phyloP scores from a whole-genome alignment of 2,888 invertebrate species.

The Cantharis rustica region DNA sequence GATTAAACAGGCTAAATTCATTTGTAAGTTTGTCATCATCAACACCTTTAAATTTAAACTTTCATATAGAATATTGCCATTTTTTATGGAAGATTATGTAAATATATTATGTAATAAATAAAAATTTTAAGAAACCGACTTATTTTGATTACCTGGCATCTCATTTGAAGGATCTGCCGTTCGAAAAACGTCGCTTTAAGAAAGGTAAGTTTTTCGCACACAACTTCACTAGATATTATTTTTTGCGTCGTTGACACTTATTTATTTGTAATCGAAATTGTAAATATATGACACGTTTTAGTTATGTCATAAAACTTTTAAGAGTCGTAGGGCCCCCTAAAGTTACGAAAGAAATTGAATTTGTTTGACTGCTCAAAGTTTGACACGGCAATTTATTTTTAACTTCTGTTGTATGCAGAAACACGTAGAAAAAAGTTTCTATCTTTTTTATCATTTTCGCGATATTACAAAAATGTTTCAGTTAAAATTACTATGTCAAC shows the following conservation, averaged over 20 bases:
- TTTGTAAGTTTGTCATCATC: constrained; percentile 10
- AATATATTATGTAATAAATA: constrained; percentile 14
- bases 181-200: not conserved
- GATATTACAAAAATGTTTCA: not conserved
- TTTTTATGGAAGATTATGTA: constrained; percentile 19
- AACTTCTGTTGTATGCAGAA: not conserved
- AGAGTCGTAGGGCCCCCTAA: not conserved
- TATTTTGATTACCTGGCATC: not conserved
- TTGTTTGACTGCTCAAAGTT: not conserved
- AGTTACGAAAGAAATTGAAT: not conserved
- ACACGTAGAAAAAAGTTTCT: not conserved
- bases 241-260: not conserved
- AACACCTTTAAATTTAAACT: constrained; percentile 16
- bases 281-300: not conserved
- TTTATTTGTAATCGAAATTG: not conserved
- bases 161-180: not conserved
- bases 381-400: not conserved
- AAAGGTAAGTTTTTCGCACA: not conserved
- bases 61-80: constrained; percentile 22
- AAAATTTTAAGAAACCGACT: not conserved
- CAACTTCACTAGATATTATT: not conserved
- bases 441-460: not conserved
- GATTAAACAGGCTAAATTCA: constrained; percentile 13
- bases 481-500: not conserved
- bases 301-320: not conserved